Conservation (phyloP, 2,113 vertebrate genomes). For the Crocuta crocuta region DNA sequence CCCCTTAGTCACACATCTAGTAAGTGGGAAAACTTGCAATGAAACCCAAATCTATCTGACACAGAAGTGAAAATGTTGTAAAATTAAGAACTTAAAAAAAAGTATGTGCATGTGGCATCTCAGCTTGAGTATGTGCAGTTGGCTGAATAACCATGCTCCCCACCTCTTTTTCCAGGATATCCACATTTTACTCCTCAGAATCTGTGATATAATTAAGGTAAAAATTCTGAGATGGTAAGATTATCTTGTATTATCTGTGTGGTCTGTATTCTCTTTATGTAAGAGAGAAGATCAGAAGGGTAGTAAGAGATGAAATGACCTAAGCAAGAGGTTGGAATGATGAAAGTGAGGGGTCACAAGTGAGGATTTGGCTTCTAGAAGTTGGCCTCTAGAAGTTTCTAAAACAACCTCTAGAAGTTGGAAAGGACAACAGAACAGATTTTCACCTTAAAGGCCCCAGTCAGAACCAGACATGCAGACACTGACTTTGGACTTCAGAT, state of each 20-base stretch:
- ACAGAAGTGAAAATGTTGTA: background rate
- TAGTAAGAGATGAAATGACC: background rate
- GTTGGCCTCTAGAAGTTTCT: background rate
- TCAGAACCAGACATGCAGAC: background rate
- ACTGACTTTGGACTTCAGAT: background rate
- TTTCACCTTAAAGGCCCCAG: background rate
- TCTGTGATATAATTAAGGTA: background rate
- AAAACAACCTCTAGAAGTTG: background rate
- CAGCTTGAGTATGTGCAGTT: background rate
- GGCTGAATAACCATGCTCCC: background rate
- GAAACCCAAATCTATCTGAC: background rate
- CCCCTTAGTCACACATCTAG: background rate
- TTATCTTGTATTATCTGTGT: background rate
- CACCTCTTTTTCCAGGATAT: rapidly evolving
- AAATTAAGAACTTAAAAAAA: background rate
- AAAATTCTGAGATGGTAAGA: background rate
- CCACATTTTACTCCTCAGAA: background rate
- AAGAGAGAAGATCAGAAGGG: background rate
- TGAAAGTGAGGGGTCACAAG: background rate
- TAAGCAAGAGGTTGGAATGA: background rate
- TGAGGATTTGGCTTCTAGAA: background rate
- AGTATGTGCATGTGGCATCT: background rate
- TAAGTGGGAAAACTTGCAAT: background rate
- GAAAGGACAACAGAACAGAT: background rate
- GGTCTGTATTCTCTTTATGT: background rate